phyloP scores from a whole-genome alignment of 2,888 invertebrate species.

The Herminia tarsipennalis region DNA sequence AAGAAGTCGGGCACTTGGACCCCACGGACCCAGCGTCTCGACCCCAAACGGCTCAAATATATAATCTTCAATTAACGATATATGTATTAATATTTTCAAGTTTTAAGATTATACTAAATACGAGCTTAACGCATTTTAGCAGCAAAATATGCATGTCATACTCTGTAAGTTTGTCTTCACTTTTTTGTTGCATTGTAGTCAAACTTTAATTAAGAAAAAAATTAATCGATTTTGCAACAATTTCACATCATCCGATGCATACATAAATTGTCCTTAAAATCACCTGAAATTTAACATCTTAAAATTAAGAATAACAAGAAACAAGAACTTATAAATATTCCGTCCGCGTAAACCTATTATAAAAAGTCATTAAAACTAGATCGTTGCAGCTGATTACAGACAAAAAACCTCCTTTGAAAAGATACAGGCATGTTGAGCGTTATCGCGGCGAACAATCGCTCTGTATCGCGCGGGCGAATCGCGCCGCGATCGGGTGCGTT shows the following conservation, averaged over 20 bases:
- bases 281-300: constrained; percentile 9
- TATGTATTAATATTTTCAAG: too few relatives aligned
- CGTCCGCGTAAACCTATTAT: constrained; percentile 58
- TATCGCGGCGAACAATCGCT: constrained; percentile 61
- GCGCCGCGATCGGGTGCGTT: constrained; percentile 64
- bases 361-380: constrained; percentile 72
- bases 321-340: constrained; percentile 45
- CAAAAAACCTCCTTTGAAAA: constrained; percentile 69
- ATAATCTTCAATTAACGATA: too few relatives aligned
- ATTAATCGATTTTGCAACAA: background rate
- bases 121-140: too few relatives aligned
- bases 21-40: too few relatives aligned
- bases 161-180: too few relatives aligned
- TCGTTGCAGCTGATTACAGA: constrained; percentile 60
- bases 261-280: constrained; percentile 4
- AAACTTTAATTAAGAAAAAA: too few relatives aligned
- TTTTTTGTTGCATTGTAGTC: too few relatives aligned
- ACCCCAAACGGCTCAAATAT: too few relatives aligned
- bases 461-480: constrained; percentile 61
- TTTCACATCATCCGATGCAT: background rate
- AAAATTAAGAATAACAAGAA: constrained; percentile 6
- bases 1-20: too few relatives aligned
- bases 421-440: constrained; percentile 65
- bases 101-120: too few relatives aligned
- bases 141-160: too few relatives aligned